A percentile compares a stretch with the other conserved stretches of the same genome.
Conservation (phyloP, 2,113 vertebrate genomes). For the Ia io region DNA sequence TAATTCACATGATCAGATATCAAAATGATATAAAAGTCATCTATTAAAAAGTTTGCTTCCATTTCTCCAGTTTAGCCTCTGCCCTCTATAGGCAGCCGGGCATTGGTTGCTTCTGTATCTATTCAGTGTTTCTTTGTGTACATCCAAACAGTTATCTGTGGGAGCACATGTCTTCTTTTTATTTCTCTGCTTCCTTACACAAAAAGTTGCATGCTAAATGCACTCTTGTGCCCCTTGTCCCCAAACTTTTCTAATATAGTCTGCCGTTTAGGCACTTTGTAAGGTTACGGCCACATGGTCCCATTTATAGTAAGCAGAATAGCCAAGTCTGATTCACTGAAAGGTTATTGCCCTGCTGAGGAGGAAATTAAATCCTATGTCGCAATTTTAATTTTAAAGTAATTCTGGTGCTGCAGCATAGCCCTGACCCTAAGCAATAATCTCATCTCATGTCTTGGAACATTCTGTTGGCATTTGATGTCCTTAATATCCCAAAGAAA, state of each 20-base stretch:
- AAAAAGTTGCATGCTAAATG: not conserved
- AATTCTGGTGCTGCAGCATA: not conserved
- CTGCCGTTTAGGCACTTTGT: not conserved
- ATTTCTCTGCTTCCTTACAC: not conserved
- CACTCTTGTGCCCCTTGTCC: not conserved
- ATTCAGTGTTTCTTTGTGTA: not conserved
- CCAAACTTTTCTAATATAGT: not conserved
- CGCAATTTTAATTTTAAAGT: slow-evolving; percentile 66
- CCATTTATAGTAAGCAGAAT: slow-evolving; percentile 30
- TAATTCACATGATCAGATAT: not conserved
- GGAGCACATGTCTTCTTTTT: not conserved
- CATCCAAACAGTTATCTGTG: not conserved
- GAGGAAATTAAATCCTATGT: slow-evolving; percentile 58
- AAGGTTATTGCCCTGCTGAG: slow-evolving; percentile 41
- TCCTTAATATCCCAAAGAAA: slow-evolving; percentile 30
- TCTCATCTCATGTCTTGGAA: slow-evolving; percentile 33
- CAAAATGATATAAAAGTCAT: not conserved
- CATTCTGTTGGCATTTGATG: slow-evolving; percentile 6
- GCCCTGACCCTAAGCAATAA: slow-evolving; percentile 50
- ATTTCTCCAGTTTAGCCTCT: not conserved
- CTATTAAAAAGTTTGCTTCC: not conserved
- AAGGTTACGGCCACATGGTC: not conserved
- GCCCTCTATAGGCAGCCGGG: not conserved
- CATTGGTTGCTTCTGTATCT: not conserved
- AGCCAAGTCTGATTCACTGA: not conserved